Evolutionary conservation across 2,797 vertebrate species (phyloP), one percentile per base, ranked within the genome.

Genomic region (Syngnathus acus): DNA sequence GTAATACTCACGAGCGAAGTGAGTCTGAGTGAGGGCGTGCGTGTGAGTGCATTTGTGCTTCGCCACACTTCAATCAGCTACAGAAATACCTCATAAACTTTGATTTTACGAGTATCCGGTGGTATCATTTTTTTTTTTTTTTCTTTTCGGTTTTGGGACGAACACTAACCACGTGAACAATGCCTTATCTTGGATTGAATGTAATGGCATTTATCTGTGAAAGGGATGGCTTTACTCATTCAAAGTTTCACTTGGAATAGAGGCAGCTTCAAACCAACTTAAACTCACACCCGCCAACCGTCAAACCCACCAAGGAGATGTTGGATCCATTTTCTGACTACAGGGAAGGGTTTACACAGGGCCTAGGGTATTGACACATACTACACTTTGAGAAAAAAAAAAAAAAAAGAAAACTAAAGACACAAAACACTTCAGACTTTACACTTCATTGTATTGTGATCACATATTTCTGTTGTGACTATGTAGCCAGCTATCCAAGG

Each of bases 161-260:
- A 89, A 93, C 90, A 92, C 88, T 92, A 88, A 89, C 88, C 82
- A 93, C 90, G 92, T 95, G 92, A 94, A 95, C 94, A 95, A 97
- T 98, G 96, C 96, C 96, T 99, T 99, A 98, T 90, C 89, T 90
- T 95, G 94, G 93, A 94, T 93, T 94, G 95, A 95, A 95, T 95
- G 93, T 95, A 93, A 94, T 88, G 92, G 94, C 92, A 94, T 93
- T 92, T 92, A 92, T 92, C 90, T 93, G 91, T 91, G 91, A 89
- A 90, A 88, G 88, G 89, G 89, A 89, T 84, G 89, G 90, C 87
- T 92, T 92, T 89, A 89, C 84, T 89, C 88, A 91, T 88, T 86
- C 78, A 89, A 88, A 82, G 83, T 89, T 87, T 89, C 84, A 90
- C 87, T 89, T 68, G 77, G 84, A 90, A 89, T 87, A 91, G 91